phyloP scores from a whole-genome alignment of 2,888 invertebrate genomes.

The Parapristionchus giblindavisi region DNA sequence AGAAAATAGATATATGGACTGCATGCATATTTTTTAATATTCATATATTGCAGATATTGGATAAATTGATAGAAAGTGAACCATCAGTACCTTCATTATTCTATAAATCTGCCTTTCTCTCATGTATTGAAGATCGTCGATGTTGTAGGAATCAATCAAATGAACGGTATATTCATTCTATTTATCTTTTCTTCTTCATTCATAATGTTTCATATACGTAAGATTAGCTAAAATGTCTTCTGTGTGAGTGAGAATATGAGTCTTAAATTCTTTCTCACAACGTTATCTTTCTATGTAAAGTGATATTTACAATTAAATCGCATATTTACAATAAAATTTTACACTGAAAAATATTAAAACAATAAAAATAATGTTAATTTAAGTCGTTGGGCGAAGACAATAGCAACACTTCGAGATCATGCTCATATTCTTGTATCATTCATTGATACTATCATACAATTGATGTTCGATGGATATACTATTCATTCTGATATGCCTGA shows the following conservation, averaged over 20 bases:
- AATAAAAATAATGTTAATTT: background rate
- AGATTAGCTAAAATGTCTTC: background rate
- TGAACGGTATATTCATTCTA: slow-evolving; percentile 17
- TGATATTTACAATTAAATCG: background rate
- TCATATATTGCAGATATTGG: slow-evolving; percentile 49
- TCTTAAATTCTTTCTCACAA: background rate
- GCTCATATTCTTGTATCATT: slow-evolving; percentile 62
- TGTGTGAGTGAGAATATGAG: background rate
- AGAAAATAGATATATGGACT: slow-evolving; percentile 4
- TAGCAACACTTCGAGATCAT: slow-evolving; percentile 54
- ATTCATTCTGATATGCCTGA: slow-evolving; percentile 40
- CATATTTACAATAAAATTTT: background rate
- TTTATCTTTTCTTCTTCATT: background rate
- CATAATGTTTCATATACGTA: no score
- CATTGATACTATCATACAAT: slow-evolving; percentile 53
- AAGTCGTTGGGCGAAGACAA: slow-evolving; percentile 30
- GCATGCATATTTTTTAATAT: background rate
- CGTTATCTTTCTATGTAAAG: background rate
- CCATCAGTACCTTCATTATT: slow-evolving; percentile 56
- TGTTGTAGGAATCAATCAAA: slow-evolving; percentile 30
- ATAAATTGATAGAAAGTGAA: slow-evolving; percentile 55
- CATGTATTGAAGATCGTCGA: slow-evolving; percentile 59
- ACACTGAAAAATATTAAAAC: no score
- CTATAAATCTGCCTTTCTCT: slow-evolving; percentile 64
- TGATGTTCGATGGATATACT: slow-evolving; percentile 47